Base-by-base conservation (phyloP, 2,888 invertebrate species). In the Frankliniella intonsa region DNA sequence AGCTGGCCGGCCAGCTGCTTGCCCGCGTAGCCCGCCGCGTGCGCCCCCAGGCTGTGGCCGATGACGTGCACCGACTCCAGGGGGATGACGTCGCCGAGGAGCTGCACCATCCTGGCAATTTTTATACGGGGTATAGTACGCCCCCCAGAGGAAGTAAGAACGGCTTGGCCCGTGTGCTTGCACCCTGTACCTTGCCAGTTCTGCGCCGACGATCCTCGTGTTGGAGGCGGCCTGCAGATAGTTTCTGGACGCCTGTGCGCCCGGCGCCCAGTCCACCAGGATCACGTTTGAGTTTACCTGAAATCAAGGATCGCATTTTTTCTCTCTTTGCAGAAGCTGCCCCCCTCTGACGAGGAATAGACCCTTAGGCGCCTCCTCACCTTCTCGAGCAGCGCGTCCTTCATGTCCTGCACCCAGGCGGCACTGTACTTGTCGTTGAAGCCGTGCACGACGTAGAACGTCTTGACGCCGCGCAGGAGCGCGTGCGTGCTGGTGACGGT, bases 31-130 rank as follows among this genome's bases (percentile, higher is more conserved):
- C 91, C 90, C 25, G 89, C 90, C 81, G 92, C 91, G 82, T 92
- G 92, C 14, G 92, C 91, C 0, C 92, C 92, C 12, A 92, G 87
- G 85, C 92, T 92, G 86, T 92, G 92, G 0, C 92, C 92, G 0
- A 92, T 87, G 83, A 92, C 89, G 85, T 92, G 90, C 84, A 92
- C 88, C 81, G 88, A 87, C 83, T 88, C 88, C 1, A 76, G 22
- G 25, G 69, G 69, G 25, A 25, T 8, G 25, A 76, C 22, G 22
- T 25, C 69, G 9, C 7, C 25, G 11, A 76, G 69, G 25, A 9
- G 1, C 69, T 76, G 25, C 25, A 25, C 25, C 69, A 76, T 12
- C 69, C 69, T 76, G 69, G 69, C 25, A 25, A 22, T 76, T 10
- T 55, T 55, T 38, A 38, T 38, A 3, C 38, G 5, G 38, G 5